Evolutionary conservation across 2,113 vertebrate genomes (phyloP), one percentile per base, ranked within the genome.

Genomic region (Sterna hirundo): DNA sequence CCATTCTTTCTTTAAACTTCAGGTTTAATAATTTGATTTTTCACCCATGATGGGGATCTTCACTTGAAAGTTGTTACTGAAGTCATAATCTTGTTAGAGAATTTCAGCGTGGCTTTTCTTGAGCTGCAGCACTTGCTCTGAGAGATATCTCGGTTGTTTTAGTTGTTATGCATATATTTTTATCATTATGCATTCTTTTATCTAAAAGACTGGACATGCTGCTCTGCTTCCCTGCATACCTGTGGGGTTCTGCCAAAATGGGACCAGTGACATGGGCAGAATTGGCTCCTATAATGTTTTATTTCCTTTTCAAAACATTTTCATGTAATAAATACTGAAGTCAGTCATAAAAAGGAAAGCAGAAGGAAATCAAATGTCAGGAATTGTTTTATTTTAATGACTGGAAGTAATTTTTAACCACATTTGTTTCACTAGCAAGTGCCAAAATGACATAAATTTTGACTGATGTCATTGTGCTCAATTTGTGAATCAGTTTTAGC

Each of bases 361-460:
- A 51, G 44, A 84, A 87, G 77, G 74, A 91, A 95, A 84, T 83
- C 11, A 91, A n/a, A 90, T 87, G 75, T 91, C 87, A 94, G 61
- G 61, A 74, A 83, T 62, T 80, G 40, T 95, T 93, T 93, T 65
- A 90, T 95, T 91, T 95, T 92, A 49, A 75, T 76, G 54, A 69
- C 32, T 69, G 70, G 70, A 94, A 91, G 78, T 85, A 60, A 90
- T 88, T 95, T 86, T 95, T 80, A 91, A 46, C 82, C 23, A 79
- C 8, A 36, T 88, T 86, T 83, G 15, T 94, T 94, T 93, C 78
- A 65, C 32, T 57, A 72, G 52, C 22, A 40, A 90, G 54, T 90
- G 84, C 70, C 87, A 96, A 93, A 87, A 60, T 29, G 8, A 60
- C 79, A 75, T 2, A 49, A 90, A 91, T 94, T 95, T 86, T 94